A percentile compares a stretch with the other conserved stretches of the same genome.
Conservation (phyloP, 2,888 invertebrate genomes). For the Harmothoe impar region DNA sequence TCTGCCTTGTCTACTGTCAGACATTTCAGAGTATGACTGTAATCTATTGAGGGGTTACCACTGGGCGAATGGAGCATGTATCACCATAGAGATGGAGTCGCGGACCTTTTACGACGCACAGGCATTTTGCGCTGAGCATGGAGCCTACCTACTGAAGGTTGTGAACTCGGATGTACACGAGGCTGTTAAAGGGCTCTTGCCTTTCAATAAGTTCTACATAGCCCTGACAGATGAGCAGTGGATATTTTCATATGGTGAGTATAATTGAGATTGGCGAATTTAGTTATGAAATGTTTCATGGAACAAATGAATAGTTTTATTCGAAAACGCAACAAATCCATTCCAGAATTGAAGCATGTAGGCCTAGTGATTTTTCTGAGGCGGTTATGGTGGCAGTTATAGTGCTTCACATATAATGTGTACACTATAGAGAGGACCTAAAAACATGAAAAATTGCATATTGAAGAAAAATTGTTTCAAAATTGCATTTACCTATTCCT, state of each 20-base stretch:
- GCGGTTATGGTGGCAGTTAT: too few species aligned
- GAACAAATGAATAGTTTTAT: too few species aligned
- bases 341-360: too few species aligned
- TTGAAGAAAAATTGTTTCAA: too few species aligned
- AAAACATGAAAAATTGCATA: too few species aligned
- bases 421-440: too few species aligned
- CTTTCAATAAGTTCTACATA: neutral
- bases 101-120: neutral
- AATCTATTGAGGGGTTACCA: neutral
- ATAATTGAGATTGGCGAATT: too few species aligned
- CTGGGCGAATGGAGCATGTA: neutral
- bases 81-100: neutral
- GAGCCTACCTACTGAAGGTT: neutral
- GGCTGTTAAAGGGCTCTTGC: neutral
- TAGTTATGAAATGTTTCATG: too few species aligned
- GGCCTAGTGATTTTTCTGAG: too few species aligned
- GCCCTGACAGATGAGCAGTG: slow-evolving; percentile 24
- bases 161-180: neutral
- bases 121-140: neutral
- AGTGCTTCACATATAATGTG: too few species aligned
- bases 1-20: neutral
- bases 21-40: neutral
- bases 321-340: too few species aligned
- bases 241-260: slow-evolving; percentile 25
- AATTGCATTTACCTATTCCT: too few species aligned